Evolutionary conservation across 1,140 invertebrate genomes (phyloP).

Genomic region (Pachyrhynchus sulphureomaculatus): DNA sequence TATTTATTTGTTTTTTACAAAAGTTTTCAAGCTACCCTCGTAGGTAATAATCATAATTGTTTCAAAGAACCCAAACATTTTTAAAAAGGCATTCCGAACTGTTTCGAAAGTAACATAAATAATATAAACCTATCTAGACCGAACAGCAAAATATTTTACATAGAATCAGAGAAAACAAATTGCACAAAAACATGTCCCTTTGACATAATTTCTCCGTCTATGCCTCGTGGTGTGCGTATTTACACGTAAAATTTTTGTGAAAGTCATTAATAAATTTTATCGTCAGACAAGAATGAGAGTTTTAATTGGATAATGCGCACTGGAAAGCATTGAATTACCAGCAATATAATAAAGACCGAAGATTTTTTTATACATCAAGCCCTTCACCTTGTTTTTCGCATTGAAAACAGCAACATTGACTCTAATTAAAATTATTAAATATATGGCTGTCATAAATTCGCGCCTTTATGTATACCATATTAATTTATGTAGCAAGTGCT

Average conservation of each 20-base stretch:
- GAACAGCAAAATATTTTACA: too few relatives aligned
- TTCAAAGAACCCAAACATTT: too few relatives aligned
- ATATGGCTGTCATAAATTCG: neutral
- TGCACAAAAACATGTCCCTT: too few relatives aligned
- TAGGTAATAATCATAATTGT: too few relatives aligned
- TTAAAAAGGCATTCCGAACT: too few relatives aligned
- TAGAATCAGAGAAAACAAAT: too few relatives aligned
- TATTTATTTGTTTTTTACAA: too few relatives aligned
- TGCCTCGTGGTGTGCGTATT: neutral
- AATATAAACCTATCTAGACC: too few relatives aligned
- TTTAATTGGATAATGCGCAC: constrained; percentile 8
- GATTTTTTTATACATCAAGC: neutral
- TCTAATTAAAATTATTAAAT: constrained; percentile 1
- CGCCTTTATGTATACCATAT: too few relatives aligned
- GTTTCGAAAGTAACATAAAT: too few relatives aligned
- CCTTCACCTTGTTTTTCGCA: constrained; percentile 1
- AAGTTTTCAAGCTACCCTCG: too few relatives aligned
- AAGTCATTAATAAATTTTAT: constrained; percentile 5
- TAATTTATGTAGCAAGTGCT: neutral
- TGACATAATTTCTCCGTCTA: too few relatives aligned
- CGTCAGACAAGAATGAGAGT: neutral
- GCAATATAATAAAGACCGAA: neutral
- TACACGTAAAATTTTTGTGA: constrained; percentile 5
- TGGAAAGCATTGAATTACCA: constrained; percentile 6
- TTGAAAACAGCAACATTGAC: neutral